Conservation (phyloP, 92 coral and sea anemone genomes). For the Umimayanthus chanpuru region DNA sequence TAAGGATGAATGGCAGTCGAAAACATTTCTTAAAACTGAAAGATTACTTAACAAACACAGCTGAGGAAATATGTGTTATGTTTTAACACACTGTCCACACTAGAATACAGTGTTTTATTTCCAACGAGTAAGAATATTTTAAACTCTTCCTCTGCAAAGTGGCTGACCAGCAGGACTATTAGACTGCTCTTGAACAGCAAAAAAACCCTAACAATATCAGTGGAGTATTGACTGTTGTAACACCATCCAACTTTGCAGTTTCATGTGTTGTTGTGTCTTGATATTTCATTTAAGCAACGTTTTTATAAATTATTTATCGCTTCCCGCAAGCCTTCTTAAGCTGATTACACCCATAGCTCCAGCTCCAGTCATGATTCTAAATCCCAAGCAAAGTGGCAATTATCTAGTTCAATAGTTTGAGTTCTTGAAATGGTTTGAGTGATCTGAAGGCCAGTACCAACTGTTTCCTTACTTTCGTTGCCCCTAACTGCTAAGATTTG, state of each 20-base stretch:
- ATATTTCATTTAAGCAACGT: neutral
- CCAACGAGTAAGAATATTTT: neutral
- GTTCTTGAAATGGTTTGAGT: neutral
- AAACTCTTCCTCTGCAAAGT: neutral
- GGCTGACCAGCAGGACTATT: neutral
- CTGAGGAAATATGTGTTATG: neutral
- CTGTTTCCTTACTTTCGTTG: neutral
- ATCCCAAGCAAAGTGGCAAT: neutral
- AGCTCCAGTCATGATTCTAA: neutral
- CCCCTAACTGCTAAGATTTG: neutral
- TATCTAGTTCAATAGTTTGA: neutral
- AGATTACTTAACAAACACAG: neutral
- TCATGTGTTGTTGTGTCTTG: neutral
- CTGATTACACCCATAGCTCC: neutral
- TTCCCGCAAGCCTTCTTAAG: neutral
- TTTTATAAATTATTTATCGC: neutral
- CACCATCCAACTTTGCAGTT: neutral
- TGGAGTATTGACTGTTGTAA: neutral
- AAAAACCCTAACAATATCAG: neutral
- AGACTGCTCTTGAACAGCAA: neutral
- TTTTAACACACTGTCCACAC: neutral
- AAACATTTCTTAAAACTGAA: neutral
- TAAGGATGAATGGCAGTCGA: neutral
- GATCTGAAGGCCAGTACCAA: neutral
- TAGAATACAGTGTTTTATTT: neutral